Conservation (phyloP, 1,140 invertebrate genomes). For the Brachionus plicatilis region DNA sequence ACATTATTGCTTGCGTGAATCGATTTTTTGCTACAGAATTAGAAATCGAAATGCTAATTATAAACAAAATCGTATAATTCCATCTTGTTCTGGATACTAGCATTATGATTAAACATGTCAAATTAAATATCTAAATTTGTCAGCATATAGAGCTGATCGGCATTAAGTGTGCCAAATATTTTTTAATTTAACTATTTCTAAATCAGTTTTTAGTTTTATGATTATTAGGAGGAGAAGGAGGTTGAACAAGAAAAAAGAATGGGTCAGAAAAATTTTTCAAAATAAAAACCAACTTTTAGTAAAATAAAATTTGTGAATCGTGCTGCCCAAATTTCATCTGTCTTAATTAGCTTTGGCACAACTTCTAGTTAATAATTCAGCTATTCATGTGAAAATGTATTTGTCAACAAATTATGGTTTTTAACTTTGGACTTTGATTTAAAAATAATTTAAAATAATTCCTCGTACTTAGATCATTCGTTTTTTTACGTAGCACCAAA, state of each 20-base stretch:
- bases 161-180: not conserved
- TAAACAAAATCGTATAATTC: not conserved
- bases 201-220: not conserved
- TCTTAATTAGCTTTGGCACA: not conserved
- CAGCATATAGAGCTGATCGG: not conserved
- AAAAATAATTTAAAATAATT: not conserved
- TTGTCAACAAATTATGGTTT: not conserved
- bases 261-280: not conserved
- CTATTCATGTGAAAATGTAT: not conserved
- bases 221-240: not conserved
- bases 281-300: too few species aligned
- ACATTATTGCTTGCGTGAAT: not conserved
- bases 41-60: not conserved
- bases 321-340: too few species aligned
- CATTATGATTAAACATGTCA: slow-evolving; percentile 1
- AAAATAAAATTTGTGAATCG: not conserved
- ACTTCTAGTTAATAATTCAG: not conserved
- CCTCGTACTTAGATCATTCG: not conserved
- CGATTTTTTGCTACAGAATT: not conserved
- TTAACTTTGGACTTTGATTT: not conserved
- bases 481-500: not conserved
- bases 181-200: not conserved
- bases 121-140: not conserved
- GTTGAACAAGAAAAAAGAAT: not conserved
- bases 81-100: not conserved